A percentile compares a stretch with the other conserved stretches of the same genome.
These are phyloP conservation scores for Elmis aenea DNA, from an alignment of 2,888 invertebrate genomes.

Conservation along the genomic window DNA sequence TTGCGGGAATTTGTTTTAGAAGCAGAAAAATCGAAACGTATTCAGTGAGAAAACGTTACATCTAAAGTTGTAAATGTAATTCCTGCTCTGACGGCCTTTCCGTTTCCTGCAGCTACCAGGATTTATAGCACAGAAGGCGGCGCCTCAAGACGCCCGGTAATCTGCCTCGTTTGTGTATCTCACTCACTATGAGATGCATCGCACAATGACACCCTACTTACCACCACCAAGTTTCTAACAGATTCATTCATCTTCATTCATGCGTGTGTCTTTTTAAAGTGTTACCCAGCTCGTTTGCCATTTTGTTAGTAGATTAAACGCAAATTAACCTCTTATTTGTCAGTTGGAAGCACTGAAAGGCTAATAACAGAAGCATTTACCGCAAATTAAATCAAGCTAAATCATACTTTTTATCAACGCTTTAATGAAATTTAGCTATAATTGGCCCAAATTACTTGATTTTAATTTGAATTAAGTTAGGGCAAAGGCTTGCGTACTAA, in stretches of 20 bases:
- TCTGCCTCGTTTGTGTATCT: conserved; percentile 20
- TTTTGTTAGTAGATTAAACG: conserved; percentile 10
- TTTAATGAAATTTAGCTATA: too few species aligned
- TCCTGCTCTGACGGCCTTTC: conserved; percentile 26
- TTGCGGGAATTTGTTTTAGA: not conserved
- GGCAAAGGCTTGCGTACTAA: too few species aligned
- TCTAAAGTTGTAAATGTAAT: conserved; percentile 28
- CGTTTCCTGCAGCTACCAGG: conserved; percentile 25
- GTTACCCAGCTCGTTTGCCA: conserved; percentile 19
- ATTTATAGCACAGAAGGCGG: conserved; percentile 25
- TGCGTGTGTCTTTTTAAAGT: conserved; percentile 18
- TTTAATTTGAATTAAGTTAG: too few species aligned
- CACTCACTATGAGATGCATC: conserved; percentile 12
- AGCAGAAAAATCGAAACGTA: conserved; percentile 9
- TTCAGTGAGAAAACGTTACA: conserved; percentile 23
- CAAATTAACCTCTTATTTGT: too few species aligned
- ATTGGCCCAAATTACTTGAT: too few species aligned
- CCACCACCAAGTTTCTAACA: conserved; percentile 13
- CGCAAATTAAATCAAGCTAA: too few species aligned
- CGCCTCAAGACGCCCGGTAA: conserved; percentile 25
- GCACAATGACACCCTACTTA: conserved; percentile 13
- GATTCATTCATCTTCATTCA: conserved; percentile 17
- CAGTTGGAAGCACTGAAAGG: too few species aligned
- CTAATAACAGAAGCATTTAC: too few species aligned
- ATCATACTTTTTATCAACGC: too few species aligned